phyloP scores from a whole-genome alignment of 2,797 vertebrate species.

The Mus caroli region DNA sequence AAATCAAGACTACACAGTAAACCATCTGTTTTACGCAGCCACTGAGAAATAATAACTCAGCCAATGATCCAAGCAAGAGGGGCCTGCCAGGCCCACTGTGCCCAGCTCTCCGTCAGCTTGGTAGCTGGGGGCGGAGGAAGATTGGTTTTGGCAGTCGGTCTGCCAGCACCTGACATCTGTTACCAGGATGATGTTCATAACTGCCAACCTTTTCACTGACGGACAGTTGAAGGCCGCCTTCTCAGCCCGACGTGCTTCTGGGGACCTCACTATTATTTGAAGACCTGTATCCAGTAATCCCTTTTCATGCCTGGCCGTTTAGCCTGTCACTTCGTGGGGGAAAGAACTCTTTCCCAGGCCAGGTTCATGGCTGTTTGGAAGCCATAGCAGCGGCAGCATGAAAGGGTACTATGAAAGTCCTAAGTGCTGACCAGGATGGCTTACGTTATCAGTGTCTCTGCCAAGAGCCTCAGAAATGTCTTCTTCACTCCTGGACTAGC shows the following conservation, averaged over 20 bases:
- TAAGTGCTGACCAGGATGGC: neutral
- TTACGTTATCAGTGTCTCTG: neutral
- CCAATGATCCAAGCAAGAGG: slow-evolving; percentile 68
- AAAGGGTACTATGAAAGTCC: neutral
- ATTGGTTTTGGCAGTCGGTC: slow-evolving; percentile 74
- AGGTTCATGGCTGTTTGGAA: slow-evolving; percentile 58
- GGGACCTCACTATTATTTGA: slow-evolving; percentile 51
- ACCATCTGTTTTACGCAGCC: slow-evolving; percentile 82
- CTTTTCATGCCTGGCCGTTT: slow-evolving; percentile 79
- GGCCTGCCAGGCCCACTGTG: slow-evolving; percentile 75
- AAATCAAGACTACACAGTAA: slow-evolving; percentile 74
- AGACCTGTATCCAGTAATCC: slow-evolving; percentile 65
- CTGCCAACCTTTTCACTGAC: slow-evolving; percentile 68
- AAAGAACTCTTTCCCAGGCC: slow-evolving; percentile 15
- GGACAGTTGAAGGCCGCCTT: slow-evolving; percentile 31
- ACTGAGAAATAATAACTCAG: slow-evolving; percentile 73
- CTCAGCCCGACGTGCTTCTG: slow-evolving; percentile 21
- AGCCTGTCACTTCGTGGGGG: slow-evolving; percentile 64
- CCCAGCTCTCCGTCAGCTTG: slow-evolving; percentile 71
- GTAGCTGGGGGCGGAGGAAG: slow-evolving; percentile 71
- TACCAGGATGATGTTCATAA: slow-evolving; percentile 50
- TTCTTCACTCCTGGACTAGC: neutral
- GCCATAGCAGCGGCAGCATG: neutral
- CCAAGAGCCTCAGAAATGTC: neutral
- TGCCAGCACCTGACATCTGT: slow-evolving; percentile 82